Evolutionary conservation across 2,888 invertebrate species (phyloP).

Genomic region (Phasia obesa): DNA sequence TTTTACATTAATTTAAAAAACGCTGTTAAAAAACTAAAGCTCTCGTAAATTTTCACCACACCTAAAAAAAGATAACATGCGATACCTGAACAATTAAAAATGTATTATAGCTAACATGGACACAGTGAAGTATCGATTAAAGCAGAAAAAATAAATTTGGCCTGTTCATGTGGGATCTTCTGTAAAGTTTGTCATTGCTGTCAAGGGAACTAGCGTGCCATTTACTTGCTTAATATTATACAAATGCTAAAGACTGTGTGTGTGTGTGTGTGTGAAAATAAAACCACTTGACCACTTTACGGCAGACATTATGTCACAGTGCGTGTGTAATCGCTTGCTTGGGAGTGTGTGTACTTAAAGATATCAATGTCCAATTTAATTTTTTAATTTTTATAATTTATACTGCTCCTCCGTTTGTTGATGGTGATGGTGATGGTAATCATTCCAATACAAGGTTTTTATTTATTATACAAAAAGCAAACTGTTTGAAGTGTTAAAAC

Average conservation of each 20-base stretch:
- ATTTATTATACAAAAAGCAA: constrained; percentile 43
- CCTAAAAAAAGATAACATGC: too few species aligned
- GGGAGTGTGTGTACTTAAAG: constrained; percentile 19
- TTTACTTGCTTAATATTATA: neutral
- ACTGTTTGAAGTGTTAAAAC: constrained; percentile 28
- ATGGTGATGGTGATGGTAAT: constrained; percentile 21
- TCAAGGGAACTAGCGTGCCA: neutral
- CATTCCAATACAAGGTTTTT: constrained; percentile 41
- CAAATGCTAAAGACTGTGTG: neutral
- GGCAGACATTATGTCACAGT: constrained; percentile 61
- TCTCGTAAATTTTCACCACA: too few species aligned
- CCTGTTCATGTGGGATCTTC: too few species aligned
- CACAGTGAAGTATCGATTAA: too few species aligned
- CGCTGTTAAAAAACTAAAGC: too few species aligned
- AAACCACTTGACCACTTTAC: constrained; percentile 58
- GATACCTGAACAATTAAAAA: too few species aligned
- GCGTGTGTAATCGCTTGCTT: constrained; percentile 36
- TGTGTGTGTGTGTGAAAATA: neutral
- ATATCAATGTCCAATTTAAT: constrained; percentile 48
- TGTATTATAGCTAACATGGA: too few species aligned
- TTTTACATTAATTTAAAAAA: too few species aligned
- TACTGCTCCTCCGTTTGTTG: constrained; percentile 9
- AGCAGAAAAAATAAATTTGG: too few species aligned
- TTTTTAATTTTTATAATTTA: constrained; percentile 51
- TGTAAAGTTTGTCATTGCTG: neutral